Evolutionary conservation across 92 coral and sea anemone genomes (phyloP), one percentile per base, ranked within the genome.

Genomic region (Palythoa grandis): DNA sequence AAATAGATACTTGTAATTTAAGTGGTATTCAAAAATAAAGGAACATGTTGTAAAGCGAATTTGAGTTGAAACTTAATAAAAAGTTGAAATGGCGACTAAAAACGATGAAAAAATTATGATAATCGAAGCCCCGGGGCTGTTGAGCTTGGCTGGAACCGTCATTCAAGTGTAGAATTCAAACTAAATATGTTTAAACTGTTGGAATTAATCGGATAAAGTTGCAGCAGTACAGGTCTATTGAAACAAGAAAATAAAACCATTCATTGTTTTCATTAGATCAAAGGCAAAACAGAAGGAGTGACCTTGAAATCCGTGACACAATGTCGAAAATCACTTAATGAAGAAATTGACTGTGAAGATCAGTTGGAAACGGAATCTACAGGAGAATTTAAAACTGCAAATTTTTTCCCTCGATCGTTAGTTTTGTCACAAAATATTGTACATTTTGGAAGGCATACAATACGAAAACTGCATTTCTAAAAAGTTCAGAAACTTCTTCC

Each of bases 181-280:
- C 73, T 23, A 23, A 23, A 0, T 68, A 43, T 43, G 25, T 68
- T n/a, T 68, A 39, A 39, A 68, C 38, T 39, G 38, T 68, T 23
- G 73, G 20, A 68, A 68, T 29, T 68, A 24, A 23, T n/a, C 15
- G 29, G 40, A 22, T 39, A 68, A 39, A 68, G 4, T 5, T 43
- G 9, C 50, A 43, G 50, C 50, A 43, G 50, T 43, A 52, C 54
- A 58, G 54, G 25, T 43, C 52, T 74, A 43, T 22, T 63, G 19
- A n/a, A 38, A 39, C 10, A 74, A 74, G 58, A 47, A 47, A 74
- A 74, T n/a, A 17, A 17, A 17, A 24, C 15, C 24, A 74, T 74
- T 74, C n/a, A 74, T 52, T 40, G 54, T 19, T 74, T 74, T 74
- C 14, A 47, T 74, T 74, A 74, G 78, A 74, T 3, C 54, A 16